These are phyloP conservation scores for Mechanitis messenoides DNA, from an alignment of 2,888 invertebrate species.

Conservation along the genomic window DNA sequence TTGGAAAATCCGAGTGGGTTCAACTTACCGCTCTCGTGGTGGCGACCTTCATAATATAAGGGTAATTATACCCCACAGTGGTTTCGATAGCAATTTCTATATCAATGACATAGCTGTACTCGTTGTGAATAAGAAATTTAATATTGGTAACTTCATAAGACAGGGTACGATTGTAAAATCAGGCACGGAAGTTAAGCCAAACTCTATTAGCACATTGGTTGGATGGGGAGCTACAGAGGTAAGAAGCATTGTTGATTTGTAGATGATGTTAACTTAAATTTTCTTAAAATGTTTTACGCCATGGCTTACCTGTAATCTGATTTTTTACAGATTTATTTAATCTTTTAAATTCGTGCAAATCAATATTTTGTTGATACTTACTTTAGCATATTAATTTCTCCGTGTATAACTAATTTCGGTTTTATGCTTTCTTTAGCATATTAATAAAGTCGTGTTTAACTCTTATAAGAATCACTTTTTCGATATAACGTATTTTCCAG, in stretches of 20 bases:
- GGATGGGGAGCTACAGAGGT: slow-evolving; percentile 68
- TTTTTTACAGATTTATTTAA: too few relatives aligned
- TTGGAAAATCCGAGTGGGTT: slow-evolving; percentile 64
- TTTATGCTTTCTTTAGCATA: too few relatives aligned
- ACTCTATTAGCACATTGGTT: slow-evolving; percentile 50
- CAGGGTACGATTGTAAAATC: slow-evolving; percentile 60
- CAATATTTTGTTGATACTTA: too few relatives aligned
- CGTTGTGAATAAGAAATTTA: slow-evolving; percentile 46
- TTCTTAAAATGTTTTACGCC: too few relatives aligned
- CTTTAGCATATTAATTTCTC: too few relatives aligned
- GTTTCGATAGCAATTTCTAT: slow-evolving; percentile 56
- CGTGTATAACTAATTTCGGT: too few relatives aligned
- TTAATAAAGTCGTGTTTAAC: too few relatives aligned
- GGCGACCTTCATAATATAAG: slow-evolving; percentile 55
- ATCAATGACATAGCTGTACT: slow-evolving; percentile 60
- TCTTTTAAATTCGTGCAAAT: too few relatives aligned
- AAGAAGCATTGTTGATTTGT: slow-evolving; percentile 7
- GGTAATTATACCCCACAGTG: slow-evolving; percentile 49
- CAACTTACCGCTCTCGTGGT: slow-evolving; percentile 55
- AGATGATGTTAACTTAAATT: too few relatives aligned
- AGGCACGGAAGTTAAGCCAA: slow-evolving; percentile 48
- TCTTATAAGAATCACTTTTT: too few relatives aligned
- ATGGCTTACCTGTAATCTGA: too few relatives aligned
- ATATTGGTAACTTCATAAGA: slow-evolving; percentile 47
- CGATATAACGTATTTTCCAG: slow-evolving; percentile 33